Evolutionary conservation across 2,888 invertebrate species (phyloP).

Genomic region (Stenoptilia bipunctidactyla): DNA sequence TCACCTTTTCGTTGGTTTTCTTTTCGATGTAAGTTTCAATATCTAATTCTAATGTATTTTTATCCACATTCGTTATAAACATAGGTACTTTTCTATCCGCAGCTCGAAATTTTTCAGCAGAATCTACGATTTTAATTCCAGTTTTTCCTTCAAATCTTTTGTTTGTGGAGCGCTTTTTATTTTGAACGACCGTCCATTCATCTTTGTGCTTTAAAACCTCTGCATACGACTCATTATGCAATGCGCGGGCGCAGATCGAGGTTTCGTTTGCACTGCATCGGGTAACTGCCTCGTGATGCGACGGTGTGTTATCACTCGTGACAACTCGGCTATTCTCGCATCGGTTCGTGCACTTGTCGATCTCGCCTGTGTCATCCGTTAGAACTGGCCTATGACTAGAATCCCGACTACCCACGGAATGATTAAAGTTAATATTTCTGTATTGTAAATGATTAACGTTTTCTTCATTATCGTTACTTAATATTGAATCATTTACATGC

Average conservation of each 20-base stretch:
- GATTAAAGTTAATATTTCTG: too few relatives aligned
- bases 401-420: too few relatives aligned
- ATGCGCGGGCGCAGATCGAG: neutral
- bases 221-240: neutral
- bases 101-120: constrained; percentile 5
- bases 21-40: neutral
- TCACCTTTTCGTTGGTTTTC: neutral
- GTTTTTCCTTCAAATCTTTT: neutral
- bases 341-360: neutral
- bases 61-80: constrained; percentile 8
- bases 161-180: neutral
- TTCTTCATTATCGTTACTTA: too few relatives aligned
- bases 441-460: too few relatives aligned
- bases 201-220: neutral
- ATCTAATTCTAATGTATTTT: constrained; percentile 1
- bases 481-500: neutral
- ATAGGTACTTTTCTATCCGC: constrained; percentile 6
- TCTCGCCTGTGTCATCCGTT: neutral
- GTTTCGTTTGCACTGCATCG: neutral
- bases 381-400: too few relatives aligned
- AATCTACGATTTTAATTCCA: neutral
- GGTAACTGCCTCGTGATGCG: neutral
- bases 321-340: neutral
- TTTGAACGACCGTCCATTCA: constrained; percentile 1
- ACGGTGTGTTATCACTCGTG: neutral